Evolutionary conservation across 2,888 invertebrate genomes (phyloP), one percentile per base, ranked within the genome.

Genomic region (Trissolcus japonicus): DNA sequence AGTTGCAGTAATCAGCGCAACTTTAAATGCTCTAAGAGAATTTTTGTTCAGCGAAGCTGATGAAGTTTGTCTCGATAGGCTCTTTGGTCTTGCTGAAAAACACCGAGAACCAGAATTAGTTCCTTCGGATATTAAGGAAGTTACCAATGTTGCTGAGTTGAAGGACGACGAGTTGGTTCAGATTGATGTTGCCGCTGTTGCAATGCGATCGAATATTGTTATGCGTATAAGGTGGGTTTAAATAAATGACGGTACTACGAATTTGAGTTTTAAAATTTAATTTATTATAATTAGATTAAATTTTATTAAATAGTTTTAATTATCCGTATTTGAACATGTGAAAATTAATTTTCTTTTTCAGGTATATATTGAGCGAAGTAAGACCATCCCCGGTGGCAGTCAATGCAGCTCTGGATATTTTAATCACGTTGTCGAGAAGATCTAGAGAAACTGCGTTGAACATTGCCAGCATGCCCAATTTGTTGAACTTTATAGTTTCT

Each of bases 91-190:
- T 61, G 71, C 79, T 11, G 81, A 84, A 7, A 92, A 93, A 83
- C 83, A 83, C n/a, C 54, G 59, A 3, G 88, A 88, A 75, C 88
- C 89, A 11, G 81, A 81, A 60, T 78, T 89, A 40, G 76, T 83
- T 0, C 83, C 87, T 1, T 80, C 82, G 14, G 83, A 89, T 4
- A 81, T 88, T 79, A 88, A 81, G 0, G 88, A 88, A 59, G 87
- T 89, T 0, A 89, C 88, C 9, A 91, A 92, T 79, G 91, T 92
- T 63, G 90, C 90, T 63, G 94, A 94, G 72, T 91, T 96, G 80
- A 96, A 95, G 85, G 98, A 98, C 89, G 94, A 94, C 84, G 95
- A 97, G 88, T 89, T 98, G 63, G 94, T 95, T 7, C 95, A 96
- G 90, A 92, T 94, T 35, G 96, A 98, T 90, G 90, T 97, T 4